Evolutionary conservation across 2,797 vertebrate species (phyloP).

Genomic region (Heterohyrax brucei): DNA sequence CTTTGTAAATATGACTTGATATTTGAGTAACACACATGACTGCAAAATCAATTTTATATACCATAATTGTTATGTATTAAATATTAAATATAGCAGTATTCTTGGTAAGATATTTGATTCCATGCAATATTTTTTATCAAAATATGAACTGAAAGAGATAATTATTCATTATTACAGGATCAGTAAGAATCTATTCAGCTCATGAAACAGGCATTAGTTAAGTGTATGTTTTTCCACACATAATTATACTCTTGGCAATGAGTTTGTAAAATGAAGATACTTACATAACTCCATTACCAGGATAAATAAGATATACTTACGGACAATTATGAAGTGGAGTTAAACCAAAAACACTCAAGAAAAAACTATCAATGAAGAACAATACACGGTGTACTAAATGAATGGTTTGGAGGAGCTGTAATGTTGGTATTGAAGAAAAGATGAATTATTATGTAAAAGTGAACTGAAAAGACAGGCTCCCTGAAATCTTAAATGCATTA

Average conservation of each 20-base stretch:
- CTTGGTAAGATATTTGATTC: neutral
- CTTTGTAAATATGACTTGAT: neutral
- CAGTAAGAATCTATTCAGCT: neutral
- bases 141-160: neutral
- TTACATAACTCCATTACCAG: neutral
- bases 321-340: neutral
- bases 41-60: neutral
- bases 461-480: neutral
- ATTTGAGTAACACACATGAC: neutral
- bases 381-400: neutral
- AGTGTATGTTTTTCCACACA: neutral
- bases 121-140: neutral
- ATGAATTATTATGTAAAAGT: neutral
- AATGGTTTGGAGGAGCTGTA: neutral
- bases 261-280: neutral
- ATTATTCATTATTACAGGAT: neutral
- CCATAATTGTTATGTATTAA: neutral
- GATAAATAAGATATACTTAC: neutral
- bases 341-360: conserved; percentile 29
- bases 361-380: neutral
- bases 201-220: neutral
- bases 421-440: neutral
- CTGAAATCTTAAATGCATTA: neutral
- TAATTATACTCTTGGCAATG: neutral
- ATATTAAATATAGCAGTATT: neutral